These are phyloP conservation scores for Epizoanthus stellaris DNA, from an alignment of 92 coral and sea anemone genomes.

Conservation along the genomic window DNA sequence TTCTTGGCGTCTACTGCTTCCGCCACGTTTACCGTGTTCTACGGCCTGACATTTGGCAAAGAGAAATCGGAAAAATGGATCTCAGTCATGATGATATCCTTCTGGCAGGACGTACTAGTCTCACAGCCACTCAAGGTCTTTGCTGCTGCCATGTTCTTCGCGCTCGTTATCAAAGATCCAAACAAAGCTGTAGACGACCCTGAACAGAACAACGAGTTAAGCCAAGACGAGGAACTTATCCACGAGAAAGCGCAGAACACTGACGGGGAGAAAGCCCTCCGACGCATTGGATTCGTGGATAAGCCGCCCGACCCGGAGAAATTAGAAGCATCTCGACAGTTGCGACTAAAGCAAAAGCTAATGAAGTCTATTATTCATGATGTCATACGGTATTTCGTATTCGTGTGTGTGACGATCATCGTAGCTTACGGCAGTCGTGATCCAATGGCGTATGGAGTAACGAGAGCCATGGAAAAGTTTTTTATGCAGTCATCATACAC, in stretches of 20 bases:
- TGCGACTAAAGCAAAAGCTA: conserved; percentile 80
- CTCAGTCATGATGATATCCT: conserved; percentile 97
- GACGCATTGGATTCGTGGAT: conserved; percentile 80
- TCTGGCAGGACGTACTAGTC: conserved; percentile 97
- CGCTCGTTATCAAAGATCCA: conserved; percentile 93
- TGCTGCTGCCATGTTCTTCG: conserved; percentile 97
- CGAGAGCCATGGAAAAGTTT: conserved; percentile 74
- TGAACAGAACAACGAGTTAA: conserved; percentile 80
- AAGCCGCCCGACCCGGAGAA: conserved; percentile 93
- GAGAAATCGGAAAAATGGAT: conserved; percentile 96
- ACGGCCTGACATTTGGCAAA: conserved; percentile 95
- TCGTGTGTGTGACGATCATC: conserved; percentile 73
- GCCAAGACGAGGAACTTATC: conserved; percentile 83
- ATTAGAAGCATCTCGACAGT: conserved; percentile 80
- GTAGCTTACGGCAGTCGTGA: conserved; percentile 96
- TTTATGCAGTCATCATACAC: conserved; percentile 76
- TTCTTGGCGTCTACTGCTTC: conserved; percentile 85
- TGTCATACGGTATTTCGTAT: conserved; percentile 80
- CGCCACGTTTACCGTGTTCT: conserved; percentile 91
- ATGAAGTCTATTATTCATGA: conserved; percentile 90
- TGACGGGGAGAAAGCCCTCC: conserved; percentile 78
- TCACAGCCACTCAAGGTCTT: conserved; percentile 97
- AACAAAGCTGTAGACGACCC: conserved; percentile 93
- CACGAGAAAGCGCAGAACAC: conserved; percentile 68
- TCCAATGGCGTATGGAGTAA: conserved; percentile 84